Conservation (phyloP, 2,797 vertebrate species). For the Buceros bicornis region DNA sequence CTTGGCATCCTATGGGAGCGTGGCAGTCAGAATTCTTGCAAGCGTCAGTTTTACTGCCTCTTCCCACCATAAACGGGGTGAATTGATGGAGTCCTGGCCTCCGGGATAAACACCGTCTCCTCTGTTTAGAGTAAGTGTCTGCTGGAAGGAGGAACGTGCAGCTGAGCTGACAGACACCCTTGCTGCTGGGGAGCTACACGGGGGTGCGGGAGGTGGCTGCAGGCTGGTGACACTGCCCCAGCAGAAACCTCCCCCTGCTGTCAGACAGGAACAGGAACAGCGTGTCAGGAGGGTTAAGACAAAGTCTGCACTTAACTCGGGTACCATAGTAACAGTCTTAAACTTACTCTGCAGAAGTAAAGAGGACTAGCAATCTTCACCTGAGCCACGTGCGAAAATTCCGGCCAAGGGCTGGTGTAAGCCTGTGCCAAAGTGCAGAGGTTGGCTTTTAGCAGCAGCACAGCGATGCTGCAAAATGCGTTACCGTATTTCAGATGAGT, state of each 20-base stretch:
- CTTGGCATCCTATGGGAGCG: neutral
- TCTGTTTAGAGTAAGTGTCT: neutral
- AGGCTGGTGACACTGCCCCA: neutral
- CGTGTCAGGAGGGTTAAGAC: neutral
- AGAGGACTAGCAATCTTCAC: neutral
- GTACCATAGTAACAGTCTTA: neutral
- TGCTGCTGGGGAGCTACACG: rapidly evolving
- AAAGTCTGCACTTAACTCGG: neutral
- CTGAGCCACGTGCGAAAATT: neutral
- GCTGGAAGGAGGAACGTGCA: neutral
- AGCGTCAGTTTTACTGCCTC: neutral
- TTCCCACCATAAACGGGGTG: neutral
- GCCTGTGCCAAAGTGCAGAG: neutral
- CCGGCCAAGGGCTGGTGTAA: neutral
- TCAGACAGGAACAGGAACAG: neutral
- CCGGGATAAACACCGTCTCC: neutral
- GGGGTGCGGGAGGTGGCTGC: rapidly evolving
- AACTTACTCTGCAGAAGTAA: neutral
- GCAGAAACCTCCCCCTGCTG: neutral
- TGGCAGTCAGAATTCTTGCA: neutral
- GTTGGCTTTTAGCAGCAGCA: neutral
- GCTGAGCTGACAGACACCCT: neutral
- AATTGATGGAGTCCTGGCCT: neutral
- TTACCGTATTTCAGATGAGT: neutral
- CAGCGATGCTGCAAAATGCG: neutral